Evolutionary conservation across 2,113 vertebrate genomes (phyloP).

Genomic region (Microcebus griseorufus): DNA sequence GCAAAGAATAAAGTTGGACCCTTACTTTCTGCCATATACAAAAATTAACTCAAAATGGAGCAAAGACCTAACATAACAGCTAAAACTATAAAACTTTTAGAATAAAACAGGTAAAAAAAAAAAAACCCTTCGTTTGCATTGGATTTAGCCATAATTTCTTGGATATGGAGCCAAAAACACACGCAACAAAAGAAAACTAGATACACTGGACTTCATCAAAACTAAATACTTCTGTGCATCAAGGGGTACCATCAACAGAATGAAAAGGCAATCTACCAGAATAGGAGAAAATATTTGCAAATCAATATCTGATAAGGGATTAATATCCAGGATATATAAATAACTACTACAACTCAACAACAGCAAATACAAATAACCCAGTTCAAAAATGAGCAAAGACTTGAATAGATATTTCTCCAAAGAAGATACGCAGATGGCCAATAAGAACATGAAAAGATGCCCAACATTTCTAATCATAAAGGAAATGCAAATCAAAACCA

Average conservation of each 20-base stretch:
- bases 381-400: not conserved
- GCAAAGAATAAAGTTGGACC: not conserved
- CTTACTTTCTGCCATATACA: not conserved
- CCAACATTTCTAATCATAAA: not conserved
- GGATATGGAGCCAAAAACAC: not conserved
- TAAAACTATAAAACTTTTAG: not conserved
- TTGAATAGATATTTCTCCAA: not conserved
- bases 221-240: not conserved
- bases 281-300: not conserved
- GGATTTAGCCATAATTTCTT: not conserved
- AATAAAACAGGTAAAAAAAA: not conserved
- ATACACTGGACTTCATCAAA: not conserved
- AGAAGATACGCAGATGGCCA: not conserved
- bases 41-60: not conserved
- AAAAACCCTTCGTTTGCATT: not conserved
- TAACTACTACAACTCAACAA: not conserved
- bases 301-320: not conserved
- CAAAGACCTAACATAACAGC: not conserved
- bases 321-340: not conserved
- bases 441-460: not conserved
- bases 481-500: not conserved
- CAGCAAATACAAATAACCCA: not conserved
- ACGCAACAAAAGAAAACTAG: not conserved
- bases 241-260: not conserved
- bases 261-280: not conserved